phyloP scores from a whole-genome alignment of 2,797 vertebrate species.

The Podargus strigoides region DNA sequence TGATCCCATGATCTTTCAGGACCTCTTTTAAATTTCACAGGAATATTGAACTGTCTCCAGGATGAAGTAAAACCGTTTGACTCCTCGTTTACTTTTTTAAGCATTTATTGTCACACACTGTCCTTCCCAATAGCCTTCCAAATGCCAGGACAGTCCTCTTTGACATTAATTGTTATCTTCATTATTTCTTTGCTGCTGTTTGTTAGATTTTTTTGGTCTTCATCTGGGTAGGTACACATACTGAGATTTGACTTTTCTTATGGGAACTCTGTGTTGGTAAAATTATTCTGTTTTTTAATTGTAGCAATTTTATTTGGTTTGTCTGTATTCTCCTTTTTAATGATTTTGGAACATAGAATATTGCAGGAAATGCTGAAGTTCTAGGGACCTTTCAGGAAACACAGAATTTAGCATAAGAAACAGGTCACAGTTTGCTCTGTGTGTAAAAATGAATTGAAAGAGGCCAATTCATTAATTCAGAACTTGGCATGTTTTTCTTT shows the following conservation, averaged over 20 bases:
- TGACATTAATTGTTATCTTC: background rate
- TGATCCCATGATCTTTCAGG: too few relatives aligned
- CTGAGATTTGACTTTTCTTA: background rate
- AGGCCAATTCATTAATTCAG: constrained; percentile 46
- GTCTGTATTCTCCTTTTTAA: background rate
- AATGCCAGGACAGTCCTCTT: background rate
- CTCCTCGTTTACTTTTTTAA: too few relatives aligned
- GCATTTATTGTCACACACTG: background rate
- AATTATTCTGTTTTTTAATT: background rate
- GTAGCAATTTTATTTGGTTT: background rate
- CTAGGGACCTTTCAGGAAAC: background rate
- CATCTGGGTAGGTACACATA: background rate
- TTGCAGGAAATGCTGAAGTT: background rate
- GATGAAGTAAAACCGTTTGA: too few relatives aligned
- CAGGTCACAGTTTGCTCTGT: background rate
- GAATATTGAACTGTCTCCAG: too few relatives aligned
- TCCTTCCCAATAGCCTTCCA: background rate
- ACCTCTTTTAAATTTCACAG: too few relatives aligned
- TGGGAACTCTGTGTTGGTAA: background rate
- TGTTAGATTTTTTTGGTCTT: background rate
- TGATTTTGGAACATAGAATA: background rate
- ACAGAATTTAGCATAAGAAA: constrained; percentile 1
- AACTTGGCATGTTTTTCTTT: constrained; percentile 50
- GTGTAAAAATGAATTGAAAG: constrained; percentile 49
- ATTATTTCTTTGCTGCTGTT: background rate